These are phyloP conservation scores for Cecidostiba fungosa DNA, from an alignment of 2,888 invertebrate species.

Conservation along the genomic window DNA sequence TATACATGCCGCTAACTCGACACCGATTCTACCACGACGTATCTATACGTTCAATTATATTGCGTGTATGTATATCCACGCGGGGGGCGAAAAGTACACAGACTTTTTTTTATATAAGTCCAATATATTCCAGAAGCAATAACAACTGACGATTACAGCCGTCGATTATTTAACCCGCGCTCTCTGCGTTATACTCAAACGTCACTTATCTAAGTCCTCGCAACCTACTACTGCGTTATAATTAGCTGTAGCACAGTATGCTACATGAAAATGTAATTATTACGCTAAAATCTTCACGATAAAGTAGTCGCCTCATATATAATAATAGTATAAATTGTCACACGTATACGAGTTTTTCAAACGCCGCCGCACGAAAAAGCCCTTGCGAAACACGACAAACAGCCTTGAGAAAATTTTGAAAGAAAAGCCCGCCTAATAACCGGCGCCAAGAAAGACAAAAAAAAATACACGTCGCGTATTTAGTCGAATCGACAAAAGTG, in stretches of 20 bases:
- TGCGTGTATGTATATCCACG: neutral
- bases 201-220: neutral
- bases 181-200: neutral
- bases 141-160: neutral
- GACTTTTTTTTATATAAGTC: neutral
- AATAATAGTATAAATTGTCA: too few relatives aligned
- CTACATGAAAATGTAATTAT: neutral
- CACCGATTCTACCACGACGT: too few relatives aligned
- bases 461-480: neutral
- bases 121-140: neutral
- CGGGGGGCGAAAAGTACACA: neutral
- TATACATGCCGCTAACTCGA: constrained; percentile 3
- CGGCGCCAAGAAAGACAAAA: neutral
- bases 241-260: neutral
- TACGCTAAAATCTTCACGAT: neutral
- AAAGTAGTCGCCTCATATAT: too few relatives aligned
- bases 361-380: too few relatives aligned
- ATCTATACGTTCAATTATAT: neutral
- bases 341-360: too few relatives aligned
- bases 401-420: constrained; percentile 49
- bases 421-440: constrained; percentile 39
- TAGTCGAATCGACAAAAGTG: constrained; percentile 55
- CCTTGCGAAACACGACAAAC: neutral
- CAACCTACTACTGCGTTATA: neutral
- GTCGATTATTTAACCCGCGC: neutral